These are phyloP conservation scores for Eurystomus gularis DNA, from an alignment of 2,113 vertebrate species.

Conservation along the genomic window DNA sequence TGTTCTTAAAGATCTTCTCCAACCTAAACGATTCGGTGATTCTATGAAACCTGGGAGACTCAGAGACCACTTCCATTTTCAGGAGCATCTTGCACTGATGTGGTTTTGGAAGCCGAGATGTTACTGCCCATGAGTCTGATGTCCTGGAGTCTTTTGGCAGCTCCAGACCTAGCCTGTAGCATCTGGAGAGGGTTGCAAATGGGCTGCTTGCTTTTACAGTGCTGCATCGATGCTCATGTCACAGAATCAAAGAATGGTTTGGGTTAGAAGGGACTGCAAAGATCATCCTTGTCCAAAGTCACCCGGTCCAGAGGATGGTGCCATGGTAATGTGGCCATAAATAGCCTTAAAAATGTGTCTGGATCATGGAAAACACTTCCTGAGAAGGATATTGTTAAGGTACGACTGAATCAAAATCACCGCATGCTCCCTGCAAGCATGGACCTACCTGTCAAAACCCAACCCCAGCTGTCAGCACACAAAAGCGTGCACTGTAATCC, in stretches of 20 bases:
- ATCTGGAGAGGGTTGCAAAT: neutral
- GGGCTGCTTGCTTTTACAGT: neutral
- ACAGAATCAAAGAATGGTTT: too few species aligned
- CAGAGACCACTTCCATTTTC: neutral
- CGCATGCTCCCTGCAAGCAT: neutral
- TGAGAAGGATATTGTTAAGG: neutral
- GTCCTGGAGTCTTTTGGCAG: neutral
- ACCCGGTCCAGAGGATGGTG: fast-evolving
- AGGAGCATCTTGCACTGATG: neutral
- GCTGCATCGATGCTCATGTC: neutral
- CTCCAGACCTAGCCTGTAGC: neutral
- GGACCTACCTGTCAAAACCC: neutral
- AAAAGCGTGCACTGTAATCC: neutral
- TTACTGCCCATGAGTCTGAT: neutral
- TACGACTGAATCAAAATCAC: neutral
- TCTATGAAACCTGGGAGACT: neutral
- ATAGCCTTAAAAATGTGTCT: neutral
- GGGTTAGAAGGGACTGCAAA: too few species aligned
- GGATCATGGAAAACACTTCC: neutral
- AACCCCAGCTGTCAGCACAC: neutral
- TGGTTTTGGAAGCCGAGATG: neutral
- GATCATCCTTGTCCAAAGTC: neutral
- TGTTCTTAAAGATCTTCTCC: neutral
- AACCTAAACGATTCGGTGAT: neutral
- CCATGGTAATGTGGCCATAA: fast-evolving